A percentile compares a stretch with the other conserved stretches of the same genome.
Evolutionary conservation across 2,888 invertebrate species (phyloP).

Genomic region (Caenorhabditis angaria): DNA sequence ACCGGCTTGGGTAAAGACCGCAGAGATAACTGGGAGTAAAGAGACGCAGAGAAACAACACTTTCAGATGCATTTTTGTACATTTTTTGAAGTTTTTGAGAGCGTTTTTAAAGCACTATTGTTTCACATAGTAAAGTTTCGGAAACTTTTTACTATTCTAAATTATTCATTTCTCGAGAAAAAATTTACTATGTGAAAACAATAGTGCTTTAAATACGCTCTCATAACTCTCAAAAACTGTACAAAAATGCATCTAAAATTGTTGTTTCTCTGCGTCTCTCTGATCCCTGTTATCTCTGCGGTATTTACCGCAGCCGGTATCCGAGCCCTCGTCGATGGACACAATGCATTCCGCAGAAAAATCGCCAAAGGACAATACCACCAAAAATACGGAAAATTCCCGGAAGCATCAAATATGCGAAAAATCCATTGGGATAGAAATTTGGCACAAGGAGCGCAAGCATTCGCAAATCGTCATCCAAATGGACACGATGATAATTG

Average conservation of each 20-base stretch:
- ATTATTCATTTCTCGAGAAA: too few species aligned
- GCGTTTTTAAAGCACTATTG: too few species aligned
- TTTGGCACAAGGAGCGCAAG: neutral
- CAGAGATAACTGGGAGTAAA: too few species aligned
- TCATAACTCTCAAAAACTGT: too few species aligned
- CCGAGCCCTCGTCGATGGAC: neutral
- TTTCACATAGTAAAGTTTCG: too few species aligned
- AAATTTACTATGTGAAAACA: too few species aligned
- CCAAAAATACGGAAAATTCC: neutral
- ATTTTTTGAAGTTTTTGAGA: too few species aligned
- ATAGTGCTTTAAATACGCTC: too few species aligned
- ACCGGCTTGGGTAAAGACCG: neutral
- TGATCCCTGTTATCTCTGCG: neutral
- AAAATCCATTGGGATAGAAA: neutral
- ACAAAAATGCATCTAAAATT: too few species aligned
- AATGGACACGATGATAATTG: neutral
- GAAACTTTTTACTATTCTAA: too few species aligned
- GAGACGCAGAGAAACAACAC: too few species aligned
- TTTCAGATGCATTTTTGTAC: too few species aligned
- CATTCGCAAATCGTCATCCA: neutral
- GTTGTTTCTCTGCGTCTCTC: neutral
- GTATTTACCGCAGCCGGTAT: neutral
- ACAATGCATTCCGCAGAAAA: neutral
- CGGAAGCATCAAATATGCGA: neutral
- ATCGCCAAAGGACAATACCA: neutral